Conservation (phyloP, 1,140 invertebrate species). For the Trichonephila clavipes region DNA sequence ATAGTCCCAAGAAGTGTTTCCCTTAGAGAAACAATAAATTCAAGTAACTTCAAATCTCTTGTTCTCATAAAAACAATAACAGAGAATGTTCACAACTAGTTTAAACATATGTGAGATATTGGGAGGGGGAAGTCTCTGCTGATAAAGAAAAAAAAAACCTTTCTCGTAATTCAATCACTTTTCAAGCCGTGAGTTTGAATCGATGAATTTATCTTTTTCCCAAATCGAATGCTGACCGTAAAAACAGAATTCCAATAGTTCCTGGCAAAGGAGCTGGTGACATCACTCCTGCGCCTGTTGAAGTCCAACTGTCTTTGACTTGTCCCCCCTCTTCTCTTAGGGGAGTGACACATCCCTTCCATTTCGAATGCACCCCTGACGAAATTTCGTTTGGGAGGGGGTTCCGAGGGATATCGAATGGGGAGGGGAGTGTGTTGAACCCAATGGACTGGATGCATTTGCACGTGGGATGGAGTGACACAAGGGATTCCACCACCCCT, state of each 20-base stretch:
- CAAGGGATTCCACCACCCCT: neutral
- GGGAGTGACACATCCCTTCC: conserved; percentile 57
- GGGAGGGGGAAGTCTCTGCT: too few relatives aligned
- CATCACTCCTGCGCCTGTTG: neutral
- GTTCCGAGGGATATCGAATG: too few relatives aligned
- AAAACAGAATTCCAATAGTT: conserved; percentile 24
- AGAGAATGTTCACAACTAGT: neutral
- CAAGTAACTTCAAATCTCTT: too few relatives aligned
- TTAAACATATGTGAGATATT: neutral
- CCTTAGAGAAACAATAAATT: too few relatives aligned
- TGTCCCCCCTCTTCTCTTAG: neutral
- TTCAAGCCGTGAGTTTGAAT: neutral
- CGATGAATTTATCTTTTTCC: conserved; percentile 21
- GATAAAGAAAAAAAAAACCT: neutral
- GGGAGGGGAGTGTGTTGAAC: too few relatives aligned
- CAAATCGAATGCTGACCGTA: conserved; percentile 4
- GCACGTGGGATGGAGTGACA: neutral
- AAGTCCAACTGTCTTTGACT: neutral
- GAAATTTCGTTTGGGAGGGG: conserved; percentile 38
- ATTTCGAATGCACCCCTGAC: conserved; percentile 58
- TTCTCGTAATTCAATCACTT: neutral
- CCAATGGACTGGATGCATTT: conserved; percentile 15
- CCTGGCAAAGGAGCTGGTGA: neutral
- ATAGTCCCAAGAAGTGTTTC: too few relatives aligned
- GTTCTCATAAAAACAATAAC: too few relatives aligned